These are phyloP conservation scores for Brassicogethes aeneus DNA, from an alignment of 2,888 invertebrate genomes.

Conservation along the genomic window DNA sequence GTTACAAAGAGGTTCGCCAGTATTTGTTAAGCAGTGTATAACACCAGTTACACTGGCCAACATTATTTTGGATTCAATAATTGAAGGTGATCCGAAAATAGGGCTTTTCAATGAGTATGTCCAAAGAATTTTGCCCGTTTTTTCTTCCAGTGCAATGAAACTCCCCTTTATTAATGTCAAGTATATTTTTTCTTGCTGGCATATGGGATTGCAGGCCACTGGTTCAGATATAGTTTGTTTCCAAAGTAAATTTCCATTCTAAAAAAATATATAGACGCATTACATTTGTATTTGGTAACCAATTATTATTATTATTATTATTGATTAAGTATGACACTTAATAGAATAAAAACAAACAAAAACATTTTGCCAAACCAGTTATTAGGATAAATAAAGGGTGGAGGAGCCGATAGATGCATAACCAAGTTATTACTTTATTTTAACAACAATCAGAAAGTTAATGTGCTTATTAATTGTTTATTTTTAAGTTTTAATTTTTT, in stretches of 20 bases:
- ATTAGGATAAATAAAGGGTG: neutral
- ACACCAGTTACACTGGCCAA: constrained; percentile 48
- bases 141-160: constrained; percentile 22
- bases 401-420: too few species aligned
- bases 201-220: constrained; percentile 43
- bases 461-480: too few species aligned
- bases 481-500: too few species aligned
- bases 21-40: constrained; percentile 20
- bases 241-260: constrained; percentile 44
- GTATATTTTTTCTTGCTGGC: constrained; percentile 35
- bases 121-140: constrained; percentile 50
- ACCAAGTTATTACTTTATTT: too few species aligned
- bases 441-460: too few species aligned
- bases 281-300: too few species aligned
- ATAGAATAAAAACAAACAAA: constrained; percentile 27
- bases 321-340: too few species aligned
- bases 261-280: too few species aligned
- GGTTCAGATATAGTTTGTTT: constrained; percentile 39
- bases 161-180: constrained; percentile 30
- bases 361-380: neutral
- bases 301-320: too few species aligned
- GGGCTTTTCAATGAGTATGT: constrained; percentile 48
- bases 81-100: constrained; percentile 54
- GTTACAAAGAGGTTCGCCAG: constrained; percentile 42
- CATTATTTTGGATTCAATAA: constrained; percentile 43